A percentile compares a stretch with the other conserved stretches of the same genome.
Evolutionary conservation across 2,113 vertebrate species (phyloP).

Genomic region (Odontophorus gujanensis): DNA sequence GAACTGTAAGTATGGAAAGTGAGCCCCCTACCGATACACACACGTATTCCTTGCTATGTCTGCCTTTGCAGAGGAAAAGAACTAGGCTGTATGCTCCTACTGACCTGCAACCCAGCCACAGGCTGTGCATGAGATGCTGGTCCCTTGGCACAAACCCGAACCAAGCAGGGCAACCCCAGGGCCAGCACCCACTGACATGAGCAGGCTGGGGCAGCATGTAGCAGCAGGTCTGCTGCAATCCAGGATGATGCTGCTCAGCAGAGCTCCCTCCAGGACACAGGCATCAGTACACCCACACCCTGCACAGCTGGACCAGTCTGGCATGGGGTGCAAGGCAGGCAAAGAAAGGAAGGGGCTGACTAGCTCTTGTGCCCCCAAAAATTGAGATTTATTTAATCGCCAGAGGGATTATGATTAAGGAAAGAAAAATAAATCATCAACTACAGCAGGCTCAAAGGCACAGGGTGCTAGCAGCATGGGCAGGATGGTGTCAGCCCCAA

Average conservation of each 20-base stretch:
- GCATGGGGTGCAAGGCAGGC: not conserved
- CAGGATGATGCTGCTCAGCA: not conserved
- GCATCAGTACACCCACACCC: not conserved
- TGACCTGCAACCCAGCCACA: not conserved
- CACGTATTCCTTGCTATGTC: not conserved
- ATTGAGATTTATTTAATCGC: constrained; percentile 53
- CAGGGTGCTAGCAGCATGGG: constrained; percentile 7
- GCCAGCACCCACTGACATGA: not conserved
- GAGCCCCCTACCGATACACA: accelerated
- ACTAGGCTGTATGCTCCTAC: not conserved
- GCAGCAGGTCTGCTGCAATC: not conserved
- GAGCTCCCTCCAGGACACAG: not conserved
- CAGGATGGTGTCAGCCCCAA: not conserved
- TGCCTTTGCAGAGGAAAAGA: not conserved
- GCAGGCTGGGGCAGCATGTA: not conserved
- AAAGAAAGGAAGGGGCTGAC: constrained; percentile 33
- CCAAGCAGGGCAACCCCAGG: not conserved
- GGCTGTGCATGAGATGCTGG: not conserved
- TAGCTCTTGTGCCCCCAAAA: constrained; percentile 4
- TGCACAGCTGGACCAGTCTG: not conserved
- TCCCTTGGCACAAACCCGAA: not conserved
- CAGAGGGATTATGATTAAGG: constrained; percentile 39
- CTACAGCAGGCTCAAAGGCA: constrained; percentile 49
- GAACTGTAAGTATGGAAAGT: accelerated
- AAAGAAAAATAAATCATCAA: constrained; percentile 28